Conservation (phyloP, 2,113 vertebrate species). For the Pongo pygmaeus region DNA sequence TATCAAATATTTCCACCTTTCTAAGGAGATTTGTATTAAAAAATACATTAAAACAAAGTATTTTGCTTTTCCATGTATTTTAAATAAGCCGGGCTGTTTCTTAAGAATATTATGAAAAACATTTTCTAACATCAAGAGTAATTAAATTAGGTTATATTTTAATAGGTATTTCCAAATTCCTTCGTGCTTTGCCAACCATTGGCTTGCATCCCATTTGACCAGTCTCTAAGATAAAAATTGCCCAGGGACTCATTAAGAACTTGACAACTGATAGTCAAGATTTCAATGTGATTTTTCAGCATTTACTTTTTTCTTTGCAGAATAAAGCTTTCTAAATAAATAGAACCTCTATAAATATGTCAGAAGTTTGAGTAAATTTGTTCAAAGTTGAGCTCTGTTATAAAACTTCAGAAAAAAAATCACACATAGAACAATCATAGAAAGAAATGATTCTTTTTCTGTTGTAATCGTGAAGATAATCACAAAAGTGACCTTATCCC, state of each 20-base stretch:
- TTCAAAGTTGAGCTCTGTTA: background rate
- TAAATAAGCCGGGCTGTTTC: background rate
- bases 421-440: background rate
- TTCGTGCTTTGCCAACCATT: background rate
- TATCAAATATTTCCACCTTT: background rate
- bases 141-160: background rate
- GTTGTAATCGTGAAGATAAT: background rate
- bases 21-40: background rate
- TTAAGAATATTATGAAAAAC: background rate
- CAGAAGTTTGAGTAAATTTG: background rate
- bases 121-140: background rate
- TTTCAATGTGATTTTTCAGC: background rate
- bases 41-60: background rate
- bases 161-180: background rate
- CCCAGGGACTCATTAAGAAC: background rate
- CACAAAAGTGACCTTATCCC: background rate
- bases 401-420: background rate
- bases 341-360: background rate
- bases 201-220: background rate
- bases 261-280: background rate
- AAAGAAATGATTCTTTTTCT: background rate
- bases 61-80: background rate
- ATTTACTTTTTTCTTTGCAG: background rate
- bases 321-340: background rate
- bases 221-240: background rate